phyloP scores from a whole-genome alignment of 2,113 vertebrate species.

The Lophura nycthemera region DNA sequence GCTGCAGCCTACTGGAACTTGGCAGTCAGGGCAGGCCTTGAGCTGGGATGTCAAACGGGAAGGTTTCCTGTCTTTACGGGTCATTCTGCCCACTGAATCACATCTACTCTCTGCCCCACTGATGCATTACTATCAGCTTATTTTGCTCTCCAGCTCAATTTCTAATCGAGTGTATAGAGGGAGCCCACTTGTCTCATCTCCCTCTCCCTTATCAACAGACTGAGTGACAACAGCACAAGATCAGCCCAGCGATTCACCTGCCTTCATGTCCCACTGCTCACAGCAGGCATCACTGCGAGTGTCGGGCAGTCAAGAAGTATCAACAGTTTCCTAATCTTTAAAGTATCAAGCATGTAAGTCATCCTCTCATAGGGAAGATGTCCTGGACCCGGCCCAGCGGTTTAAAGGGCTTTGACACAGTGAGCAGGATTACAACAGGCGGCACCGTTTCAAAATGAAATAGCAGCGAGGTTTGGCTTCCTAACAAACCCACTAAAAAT shows the following conservation, averaged over 20 bases:
- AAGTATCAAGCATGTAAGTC: constrained; percentile 53
- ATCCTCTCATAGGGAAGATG: constrained; percentile 29
- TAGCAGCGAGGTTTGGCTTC: background rate
- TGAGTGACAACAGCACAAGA: background rate
- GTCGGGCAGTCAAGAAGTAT: constrained; percentile 52
- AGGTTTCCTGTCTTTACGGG: background rate
- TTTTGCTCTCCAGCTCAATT: constrained; percentile 14
- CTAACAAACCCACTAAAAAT: constrained; percentile 28
- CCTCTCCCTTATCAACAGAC: background rate
- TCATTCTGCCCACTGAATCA: background rate
- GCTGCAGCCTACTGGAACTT: background rate
- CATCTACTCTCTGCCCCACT: background rate
- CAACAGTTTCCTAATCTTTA: constrained; percentile 21
- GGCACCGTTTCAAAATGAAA: constrained; percentile 17
- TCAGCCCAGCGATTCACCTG: rapidly evolving
- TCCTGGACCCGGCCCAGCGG: background rate
- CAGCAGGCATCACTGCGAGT: background rate
- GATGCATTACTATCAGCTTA: background rate
- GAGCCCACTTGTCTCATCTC: background rate
- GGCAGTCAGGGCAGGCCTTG: background rate
- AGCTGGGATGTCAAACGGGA: background rate
- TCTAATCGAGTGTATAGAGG: background rate
- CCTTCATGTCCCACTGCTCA: background rate
- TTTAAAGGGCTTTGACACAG: constrained; percentile 27
- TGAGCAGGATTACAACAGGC: constrained; percentile 11